Percentiles rank a stretch among this genome's conserved stretches.
Conservation (phyloP, 2,113 vertebrate genomes). For the Notothenia rossii region DNA sequence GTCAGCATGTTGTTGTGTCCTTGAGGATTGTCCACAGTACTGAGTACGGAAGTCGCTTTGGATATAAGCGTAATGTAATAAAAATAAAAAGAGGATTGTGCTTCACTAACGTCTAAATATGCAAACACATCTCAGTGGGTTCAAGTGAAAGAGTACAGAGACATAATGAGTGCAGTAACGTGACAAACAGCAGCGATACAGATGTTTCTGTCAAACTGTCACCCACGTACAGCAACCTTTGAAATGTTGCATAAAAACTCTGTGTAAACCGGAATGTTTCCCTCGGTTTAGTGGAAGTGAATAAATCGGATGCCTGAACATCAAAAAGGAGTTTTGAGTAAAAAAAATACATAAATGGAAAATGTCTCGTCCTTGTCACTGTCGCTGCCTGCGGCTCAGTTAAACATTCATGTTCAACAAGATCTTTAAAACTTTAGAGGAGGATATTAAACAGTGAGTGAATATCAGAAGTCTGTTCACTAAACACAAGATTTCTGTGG, state of each 20-base stretch:
- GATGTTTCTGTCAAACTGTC: slow-evolving; percentile 64
- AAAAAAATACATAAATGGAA: neutral
- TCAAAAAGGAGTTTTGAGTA: slow-evolving; percentile 17
- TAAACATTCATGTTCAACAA: slow-evolving; percentile 29
- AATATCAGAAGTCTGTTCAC: neutral
- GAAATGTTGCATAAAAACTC: slow-evolving; percentile 25
- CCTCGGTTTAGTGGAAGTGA: slow-evolving; percentile 32
- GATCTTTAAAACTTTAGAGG: neutral
- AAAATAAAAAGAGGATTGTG: neutral
- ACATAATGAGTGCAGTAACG: slow-evolving; percentile 61
- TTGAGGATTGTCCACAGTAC: too few relatives aligned
- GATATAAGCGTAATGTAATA: neutral
- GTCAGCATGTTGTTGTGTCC: too few relatives aligned
- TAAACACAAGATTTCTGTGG: too few relatives aligned
- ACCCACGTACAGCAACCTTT: slow-evolving; percentile 37
- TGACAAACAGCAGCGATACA: slow-evolving; percentile 28
- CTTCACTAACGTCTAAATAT: slow-evolving; percentile 32
- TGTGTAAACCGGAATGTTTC: slow-evolving; percentile 39
- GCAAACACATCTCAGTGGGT: slow-evolving; percentile 30
- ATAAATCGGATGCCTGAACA: slow-evolving; percentile 31
- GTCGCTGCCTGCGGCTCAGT: slow-evolving; percentile 9
- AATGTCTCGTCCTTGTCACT: slow-evolving; percentile 7
- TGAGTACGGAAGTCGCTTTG: too few relatives aligned
- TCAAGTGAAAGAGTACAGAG: slow-evolving; percentile 48
- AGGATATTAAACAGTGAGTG: slow-evolving; percentile 3